Percentiles rank a stretch among this genome's conserved stretches.
Conservation (phyloP, 2,797 vertebrate genomes). For the Danionella dracula region DNA sequence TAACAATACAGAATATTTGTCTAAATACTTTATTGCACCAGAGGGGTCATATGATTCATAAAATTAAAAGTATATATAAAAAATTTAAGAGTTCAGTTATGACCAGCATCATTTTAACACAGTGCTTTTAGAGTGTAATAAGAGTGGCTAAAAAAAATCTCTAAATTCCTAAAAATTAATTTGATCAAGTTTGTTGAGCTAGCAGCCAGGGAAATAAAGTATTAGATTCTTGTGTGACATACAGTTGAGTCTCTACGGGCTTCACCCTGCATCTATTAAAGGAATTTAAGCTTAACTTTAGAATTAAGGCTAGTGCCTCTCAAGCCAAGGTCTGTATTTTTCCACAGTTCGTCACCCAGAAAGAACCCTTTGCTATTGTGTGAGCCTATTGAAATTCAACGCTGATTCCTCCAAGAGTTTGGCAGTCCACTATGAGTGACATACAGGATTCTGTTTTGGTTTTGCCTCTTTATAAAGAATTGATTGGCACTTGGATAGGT, state of each 20-base stretch:
- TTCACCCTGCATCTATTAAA: slow-evolving; percentile 34
- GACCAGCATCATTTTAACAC: no score
- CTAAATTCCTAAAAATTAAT: no score
- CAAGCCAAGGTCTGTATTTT: slow-evolving; percentile 40
- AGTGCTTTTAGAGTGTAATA: no score
- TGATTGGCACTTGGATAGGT: slow-evolving; percentile 44
- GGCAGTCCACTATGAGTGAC: slow-evolving; percentile 45
- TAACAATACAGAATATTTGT: no score
- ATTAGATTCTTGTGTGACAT: slow-evolving; percentile 35
- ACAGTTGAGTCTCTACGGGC: slow-evolving; percentile 36
- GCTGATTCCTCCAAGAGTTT: slow-evolving; percentile 15
- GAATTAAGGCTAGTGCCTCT: slow-evolving; percentile 30
- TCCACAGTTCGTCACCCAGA: slow-evolving; percentile 46
- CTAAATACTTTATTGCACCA: no score
- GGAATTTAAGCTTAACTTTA: slow-evolving; percentile 34
- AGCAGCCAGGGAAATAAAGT: slow-evolving; percentile 27
- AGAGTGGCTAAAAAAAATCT: no score
- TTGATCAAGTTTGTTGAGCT: slow-evolving; percentile 9
- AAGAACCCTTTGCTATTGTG: slow-evolving; percentile 55
- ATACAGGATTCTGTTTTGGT: slow-evolving; percentile 36
- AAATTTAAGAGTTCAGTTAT: no score
- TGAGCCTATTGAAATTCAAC: slow-evolving; percentile 63
- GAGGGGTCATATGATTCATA: no score
- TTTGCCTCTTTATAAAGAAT: slow-evolving; percentile 24
- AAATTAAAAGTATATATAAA: no score